These are phyloP conservation scores for Morpho achilles DNA, from an alignment of 2,888 invertebrate genomes.

Conservation along the genomic window DNA sequence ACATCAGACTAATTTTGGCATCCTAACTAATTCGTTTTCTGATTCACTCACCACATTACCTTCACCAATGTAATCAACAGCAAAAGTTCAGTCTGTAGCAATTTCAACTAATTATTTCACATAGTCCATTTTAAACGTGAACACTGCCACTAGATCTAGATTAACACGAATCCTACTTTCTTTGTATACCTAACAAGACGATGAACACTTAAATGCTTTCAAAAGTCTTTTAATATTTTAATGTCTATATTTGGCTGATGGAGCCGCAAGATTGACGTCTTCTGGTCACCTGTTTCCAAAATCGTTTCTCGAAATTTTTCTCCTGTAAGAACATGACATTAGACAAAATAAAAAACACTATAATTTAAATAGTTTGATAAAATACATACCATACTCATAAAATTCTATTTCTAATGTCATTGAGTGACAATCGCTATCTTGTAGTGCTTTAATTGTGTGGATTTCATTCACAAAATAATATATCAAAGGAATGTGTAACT, in stretches of 20 bases:
- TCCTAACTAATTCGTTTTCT: constrained; percentile 22
- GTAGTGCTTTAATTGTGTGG: constrained; percentile 6
- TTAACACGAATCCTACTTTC: constrained; percentile 14
- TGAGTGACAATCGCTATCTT: too few relatives aligned
- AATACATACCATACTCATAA: too few relatives aligned
- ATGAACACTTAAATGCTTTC: constrained; percentile 28
- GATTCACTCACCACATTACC: not conserved
- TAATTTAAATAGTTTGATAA: not conserved
- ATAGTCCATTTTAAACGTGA: constrained; percentile 18
- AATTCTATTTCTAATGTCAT: too few relatives aligned
- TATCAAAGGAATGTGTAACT: constrained; percentile 6
- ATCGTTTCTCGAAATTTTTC: constrained; percentile 86
- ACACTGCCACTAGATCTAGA: constrained; percentile 24
- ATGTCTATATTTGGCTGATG: constrained; percentile 61
- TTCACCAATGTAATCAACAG: not conserved
- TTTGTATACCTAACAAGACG: constrained; percentile 15
- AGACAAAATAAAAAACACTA: not conserved
- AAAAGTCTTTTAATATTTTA: constrained; percentile 21
- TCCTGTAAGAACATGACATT: constrained; percentile 77
- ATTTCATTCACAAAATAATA: not conserved
- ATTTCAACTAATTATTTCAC: constrained; percentile 4
- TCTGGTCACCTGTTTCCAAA: constrained; percentile 89
- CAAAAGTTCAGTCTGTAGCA: constrained; percentile 8
- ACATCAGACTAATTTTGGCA: constrained; percentile 55
- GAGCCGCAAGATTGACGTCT: constrained; percentile 81